Conservation (phyloP, 2,888 invertebrate species). For the Agriopis leucophaearia region DNA sequence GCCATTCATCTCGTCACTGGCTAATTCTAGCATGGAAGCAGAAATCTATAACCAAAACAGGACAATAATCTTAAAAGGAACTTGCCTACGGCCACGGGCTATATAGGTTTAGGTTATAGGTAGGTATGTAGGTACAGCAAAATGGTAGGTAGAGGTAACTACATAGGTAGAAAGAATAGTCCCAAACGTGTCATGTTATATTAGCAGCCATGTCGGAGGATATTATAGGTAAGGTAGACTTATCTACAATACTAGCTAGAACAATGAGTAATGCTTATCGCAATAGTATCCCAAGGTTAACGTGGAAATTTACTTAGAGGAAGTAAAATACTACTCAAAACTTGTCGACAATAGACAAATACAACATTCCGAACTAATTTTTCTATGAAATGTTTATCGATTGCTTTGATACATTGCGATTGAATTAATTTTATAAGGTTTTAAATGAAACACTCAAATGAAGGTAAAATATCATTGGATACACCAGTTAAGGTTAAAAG, state of each 20-base stretch:
- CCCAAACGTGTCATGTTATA: conserved; percentile 3
- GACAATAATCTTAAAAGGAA: background rate
- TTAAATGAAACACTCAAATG: too few species aligned
- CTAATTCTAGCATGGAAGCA: background rate
- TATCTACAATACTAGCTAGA: conserved; percentile 12
- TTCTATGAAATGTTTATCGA: background rate
- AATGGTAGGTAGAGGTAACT: background rate
- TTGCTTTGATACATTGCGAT: background rate
- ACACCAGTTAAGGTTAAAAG: too few species aligned
- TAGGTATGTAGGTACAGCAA: background rate
- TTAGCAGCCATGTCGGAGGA: conserved; percentile 16
- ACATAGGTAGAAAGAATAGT: background rate
- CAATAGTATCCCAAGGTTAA: conserved; percentile 62
- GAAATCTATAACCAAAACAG: background rate
- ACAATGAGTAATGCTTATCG: conserved; percentile 70
- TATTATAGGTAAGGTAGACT: conserved; percentile 23
- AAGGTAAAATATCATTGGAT: too few species aligned
- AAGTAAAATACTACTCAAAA: conserved; percentile 22
- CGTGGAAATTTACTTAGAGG: conserved; percentile 63
- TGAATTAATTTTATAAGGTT: background rate
- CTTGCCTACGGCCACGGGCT: background rate
- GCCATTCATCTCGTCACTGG: background rate
- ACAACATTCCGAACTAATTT: conserved; percentile 1
- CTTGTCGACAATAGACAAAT: conserved; percentile 11
- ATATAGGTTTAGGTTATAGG: background rate